Evolutionary conservation across 1,140 invertebrate species (phyloP).

Genomic region (Sarcophaga peregrina): DNA sequence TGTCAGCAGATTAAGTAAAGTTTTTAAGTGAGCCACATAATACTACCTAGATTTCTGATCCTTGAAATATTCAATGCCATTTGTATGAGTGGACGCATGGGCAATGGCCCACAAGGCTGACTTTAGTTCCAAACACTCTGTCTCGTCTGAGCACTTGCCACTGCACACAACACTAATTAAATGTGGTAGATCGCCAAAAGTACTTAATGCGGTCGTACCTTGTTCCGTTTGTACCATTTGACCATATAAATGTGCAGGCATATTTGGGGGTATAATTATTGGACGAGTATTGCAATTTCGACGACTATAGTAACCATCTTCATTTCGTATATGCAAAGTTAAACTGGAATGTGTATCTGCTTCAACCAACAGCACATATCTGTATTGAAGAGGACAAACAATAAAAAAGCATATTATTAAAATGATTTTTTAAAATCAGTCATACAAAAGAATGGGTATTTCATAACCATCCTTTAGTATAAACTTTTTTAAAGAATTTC

Average conservation of each 20-base stretch:
- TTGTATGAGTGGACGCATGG: constrained; percentile 80
- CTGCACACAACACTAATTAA: constrained; percentile 68
- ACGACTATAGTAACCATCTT: constrained; percentile 81
- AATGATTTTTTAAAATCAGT: background rate
- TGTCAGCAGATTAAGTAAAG: background rate
- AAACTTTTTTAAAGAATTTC: background rate
- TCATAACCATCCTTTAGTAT: constrained; percentile 19
- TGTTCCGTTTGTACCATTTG: constrained; percentile 83
- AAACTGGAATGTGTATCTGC: constrained; percentile 87
- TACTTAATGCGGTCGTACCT: constrained; percentile 76
- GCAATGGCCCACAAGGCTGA: constrained; percentile 90
- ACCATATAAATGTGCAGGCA: constrained; percentile 89
- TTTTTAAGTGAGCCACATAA: background rate
- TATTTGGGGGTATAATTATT: constrained; percentile 66
- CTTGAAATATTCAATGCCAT: constrained; percentile 79
- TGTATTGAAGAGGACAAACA: constrained; percentile 52
- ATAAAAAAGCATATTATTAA: background rate
- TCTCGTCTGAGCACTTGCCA: constrained; percentile 71
- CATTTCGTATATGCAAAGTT: constrained; percentile 83
- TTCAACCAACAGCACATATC: constrained; percentile 90
- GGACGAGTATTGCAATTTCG: constrained; percentile 67
- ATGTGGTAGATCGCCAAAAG: constrained; percentile 66
- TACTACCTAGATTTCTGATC: constrained; percentile 62
- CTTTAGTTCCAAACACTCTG: constrained; percentile 82
- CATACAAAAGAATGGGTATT: constrained; percentile 2